Percentiles rank a stretch among this genome's conserved stretches.
Conservation (phyloP, 2,113 vertebrate genomes). For the Potamarius usumacintae region DNA sequence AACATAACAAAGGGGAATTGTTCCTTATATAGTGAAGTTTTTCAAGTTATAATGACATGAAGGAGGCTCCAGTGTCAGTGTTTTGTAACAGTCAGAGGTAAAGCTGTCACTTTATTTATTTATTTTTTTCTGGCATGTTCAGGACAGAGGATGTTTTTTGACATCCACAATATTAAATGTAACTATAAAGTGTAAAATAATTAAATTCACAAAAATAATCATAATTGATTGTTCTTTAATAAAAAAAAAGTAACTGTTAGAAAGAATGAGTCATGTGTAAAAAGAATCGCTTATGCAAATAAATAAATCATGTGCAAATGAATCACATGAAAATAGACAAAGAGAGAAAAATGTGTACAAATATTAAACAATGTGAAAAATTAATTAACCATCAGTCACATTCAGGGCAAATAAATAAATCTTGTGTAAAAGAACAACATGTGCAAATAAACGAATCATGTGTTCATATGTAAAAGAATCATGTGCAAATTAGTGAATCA, state of each 20-base stretch:
- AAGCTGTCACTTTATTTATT: background rate
- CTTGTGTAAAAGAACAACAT: too few species aligned
- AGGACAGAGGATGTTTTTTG: too few species aligned
- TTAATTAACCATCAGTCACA: too few species aligned
- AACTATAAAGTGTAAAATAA: background rate
- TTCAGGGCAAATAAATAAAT: too few species aligned
- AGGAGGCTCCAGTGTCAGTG: background rate
- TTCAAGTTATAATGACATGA: background rate
- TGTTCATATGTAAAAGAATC: too few species aligned
- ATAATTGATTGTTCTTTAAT: background rate
- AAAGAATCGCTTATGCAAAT: background rate
- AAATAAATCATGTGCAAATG: background rate
- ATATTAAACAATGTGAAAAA: too few species aligned
- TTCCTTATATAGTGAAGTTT: background rate
- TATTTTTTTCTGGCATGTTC: too few species aligned
- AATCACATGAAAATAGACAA: background rate
- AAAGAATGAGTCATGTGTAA: background rate
- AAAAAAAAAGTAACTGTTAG: too few species aligned
- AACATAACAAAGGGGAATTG: background rate
- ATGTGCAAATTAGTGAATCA: too few species aligned
- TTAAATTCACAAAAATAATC: background rate
- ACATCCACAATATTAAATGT: background rate
- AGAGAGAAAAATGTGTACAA: too few species aligned
- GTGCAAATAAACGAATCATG: too few species aligned
- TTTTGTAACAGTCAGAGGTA: background rate